phyloP scores from a whole-genome alignment of 2,113 vertebrate species.

The Rostratula benghalensis region DNA sequence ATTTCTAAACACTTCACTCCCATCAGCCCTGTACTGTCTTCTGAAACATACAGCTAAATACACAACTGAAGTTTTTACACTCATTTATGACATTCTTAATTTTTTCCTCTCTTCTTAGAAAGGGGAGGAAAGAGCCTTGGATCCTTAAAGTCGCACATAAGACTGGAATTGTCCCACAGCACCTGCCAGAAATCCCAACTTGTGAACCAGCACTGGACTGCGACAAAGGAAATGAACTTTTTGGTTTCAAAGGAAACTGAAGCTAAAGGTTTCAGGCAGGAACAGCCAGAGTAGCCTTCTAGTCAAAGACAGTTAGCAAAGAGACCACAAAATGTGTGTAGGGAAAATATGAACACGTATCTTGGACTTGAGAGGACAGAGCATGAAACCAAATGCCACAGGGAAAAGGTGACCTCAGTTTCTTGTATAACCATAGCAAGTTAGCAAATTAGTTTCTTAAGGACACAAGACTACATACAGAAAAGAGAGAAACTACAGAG shows the following conservation, averaged over 20 bases:
- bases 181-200: background rate
- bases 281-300: background rate
- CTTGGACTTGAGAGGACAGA: background rate
- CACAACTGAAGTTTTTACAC: background rate
- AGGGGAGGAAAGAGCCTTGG: background rate
- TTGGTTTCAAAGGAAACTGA: background rate
- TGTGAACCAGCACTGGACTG: background rate
- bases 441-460: background rate
- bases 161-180: fast-evolving
- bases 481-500: background rate
- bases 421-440: background rate
- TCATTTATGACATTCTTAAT: fast-evolving
- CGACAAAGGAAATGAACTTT: background rate
- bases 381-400: background rate
- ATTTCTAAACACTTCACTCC: background rate
- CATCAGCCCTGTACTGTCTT: fast-evolving
- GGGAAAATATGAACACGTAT: background rate
- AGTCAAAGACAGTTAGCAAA: background rate
- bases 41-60: background rate
- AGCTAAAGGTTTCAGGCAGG: background rate
- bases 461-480: background rate
- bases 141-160: background rate
- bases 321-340: background rate
- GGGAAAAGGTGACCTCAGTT: background rate
- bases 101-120: background rate